Conservation (phyloP, 2,888 invertebrate genomes). For the Gibbula magus region DNA sequence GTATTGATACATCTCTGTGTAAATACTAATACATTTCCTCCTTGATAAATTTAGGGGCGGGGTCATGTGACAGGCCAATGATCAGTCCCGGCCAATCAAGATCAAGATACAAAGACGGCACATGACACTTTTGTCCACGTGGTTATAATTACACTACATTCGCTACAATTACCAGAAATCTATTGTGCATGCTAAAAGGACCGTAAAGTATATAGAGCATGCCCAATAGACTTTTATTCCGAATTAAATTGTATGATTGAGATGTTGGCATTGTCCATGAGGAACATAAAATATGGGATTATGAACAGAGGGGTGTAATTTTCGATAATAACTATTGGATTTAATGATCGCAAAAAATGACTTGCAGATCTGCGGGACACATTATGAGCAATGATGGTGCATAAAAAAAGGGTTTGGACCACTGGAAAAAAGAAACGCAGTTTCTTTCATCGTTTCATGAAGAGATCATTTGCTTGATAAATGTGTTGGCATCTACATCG, state of each 20-base stretch:
- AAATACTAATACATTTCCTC: background rate
- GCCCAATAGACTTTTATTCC: background rate
- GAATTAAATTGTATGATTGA: background rate
- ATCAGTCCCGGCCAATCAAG: background rate
- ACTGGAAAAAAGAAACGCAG: no score
- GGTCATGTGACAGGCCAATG: conserved; percentile 11
- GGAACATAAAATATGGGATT: background rate
- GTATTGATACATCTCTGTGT: background rate
- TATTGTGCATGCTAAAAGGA: background rate
- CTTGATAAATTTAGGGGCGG: background rate
- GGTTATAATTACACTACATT: background rate
- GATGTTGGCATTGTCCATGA: background rate
- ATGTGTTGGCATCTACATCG: no score
- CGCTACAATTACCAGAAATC: background rate
- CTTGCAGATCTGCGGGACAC: no score
- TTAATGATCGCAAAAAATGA: no score
- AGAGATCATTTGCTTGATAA: no score
- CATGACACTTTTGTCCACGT: conserved; percentile 1
- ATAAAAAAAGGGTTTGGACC: no score
- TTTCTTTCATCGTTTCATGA: no score
- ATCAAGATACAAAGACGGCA: background rate
- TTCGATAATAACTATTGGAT: background rate
- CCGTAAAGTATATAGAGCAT: background rate
- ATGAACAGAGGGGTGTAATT: background rate
- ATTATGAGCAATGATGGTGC: no score